Base-by-base conservation (phyloP, 2,113 vertebrate species). In the Marmota flaviventris region DNA sequence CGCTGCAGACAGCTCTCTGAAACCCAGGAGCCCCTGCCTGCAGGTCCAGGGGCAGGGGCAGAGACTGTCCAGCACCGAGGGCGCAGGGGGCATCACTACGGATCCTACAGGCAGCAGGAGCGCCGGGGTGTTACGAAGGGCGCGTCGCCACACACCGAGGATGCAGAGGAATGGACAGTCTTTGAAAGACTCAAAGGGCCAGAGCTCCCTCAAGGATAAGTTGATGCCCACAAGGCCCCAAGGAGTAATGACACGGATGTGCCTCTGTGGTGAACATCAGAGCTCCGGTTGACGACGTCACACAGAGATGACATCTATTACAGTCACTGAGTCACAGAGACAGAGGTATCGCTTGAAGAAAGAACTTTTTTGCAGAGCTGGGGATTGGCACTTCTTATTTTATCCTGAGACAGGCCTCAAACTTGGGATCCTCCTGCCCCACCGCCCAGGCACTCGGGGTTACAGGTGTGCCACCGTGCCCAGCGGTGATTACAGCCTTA, bases 251-350 rank as follows among this genome's bases (percentile, higher is more conserved):
- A 58, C 6, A 6, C 13, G 5, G 17, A 22, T 7, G 5, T 58
- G 56, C 56, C 61, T 27, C 61, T 10, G 8, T 8, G 11, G 8
- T 16, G 2, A 2, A 9, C 58, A 2, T 7, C 24, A 22, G 1
- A 8, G 58, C 24, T 3, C 58, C 22, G 3, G 24, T 3, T 7
- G 8, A 25, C 0, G 58, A 61, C 8, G 0, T 1, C 48, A 51
- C 48, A 51, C 48, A 10, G 61, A 27, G 24, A 10, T 1, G 1
- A 4, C 3, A 2, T 63, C 61, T 25, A 1, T 27, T 9, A 1
- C 22, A 61, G 61, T 27, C 61, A 10, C 9, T 4, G 61, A 45
- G 45, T 45, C 45, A 45, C 45, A 45, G 45, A 45, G 9, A 10
- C 61, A 63, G 61, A 25, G 61, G 17, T 24, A 10, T 63, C 61